Conservation (phyloP, 2,113 vertebrate species). For the Oenanthe oenanthe region DNA sequence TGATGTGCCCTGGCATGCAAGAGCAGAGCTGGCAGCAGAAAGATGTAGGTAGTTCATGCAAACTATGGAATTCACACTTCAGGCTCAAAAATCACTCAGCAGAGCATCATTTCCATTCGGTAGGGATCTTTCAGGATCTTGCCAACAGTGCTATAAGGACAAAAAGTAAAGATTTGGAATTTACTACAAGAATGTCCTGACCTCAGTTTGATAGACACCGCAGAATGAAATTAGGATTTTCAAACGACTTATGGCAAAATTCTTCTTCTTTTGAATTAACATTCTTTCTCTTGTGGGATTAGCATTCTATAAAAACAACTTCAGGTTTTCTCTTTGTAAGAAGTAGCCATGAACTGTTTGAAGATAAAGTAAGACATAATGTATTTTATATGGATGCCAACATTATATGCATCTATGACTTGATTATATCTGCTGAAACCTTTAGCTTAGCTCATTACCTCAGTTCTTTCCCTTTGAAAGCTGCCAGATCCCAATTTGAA, state of each 20-base stretch:
- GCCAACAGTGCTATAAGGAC: background rate
- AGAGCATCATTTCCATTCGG: background rate
- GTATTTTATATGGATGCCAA: background rate
- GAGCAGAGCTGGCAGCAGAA: background rate
- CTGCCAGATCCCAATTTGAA: background rate
- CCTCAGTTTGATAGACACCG: background rate
- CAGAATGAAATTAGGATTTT: background rate
- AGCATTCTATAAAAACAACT: background rate
- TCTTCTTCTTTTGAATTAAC: background rate
- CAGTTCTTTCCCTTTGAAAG: background rate
- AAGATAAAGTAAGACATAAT: background rate
- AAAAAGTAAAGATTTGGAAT: conserved; percentile 27
- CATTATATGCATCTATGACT: background rate
- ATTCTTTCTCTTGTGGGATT: background rate
- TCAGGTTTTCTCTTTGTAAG: background rate
- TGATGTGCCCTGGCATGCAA: background rate
- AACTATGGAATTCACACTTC: background rate
- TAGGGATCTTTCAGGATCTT: background rate
- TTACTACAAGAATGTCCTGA: background rate
- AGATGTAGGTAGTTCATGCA: background rate
- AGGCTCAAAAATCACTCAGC: background rate
- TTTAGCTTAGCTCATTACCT: background rate
- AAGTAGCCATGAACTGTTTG: background rate
- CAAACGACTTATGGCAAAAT: background rate
- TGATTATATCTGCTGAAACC: background rate